Conservation (phyloP, 2,113 vertebrate genomes). For the Psilopsiagon aymara region DNA sequence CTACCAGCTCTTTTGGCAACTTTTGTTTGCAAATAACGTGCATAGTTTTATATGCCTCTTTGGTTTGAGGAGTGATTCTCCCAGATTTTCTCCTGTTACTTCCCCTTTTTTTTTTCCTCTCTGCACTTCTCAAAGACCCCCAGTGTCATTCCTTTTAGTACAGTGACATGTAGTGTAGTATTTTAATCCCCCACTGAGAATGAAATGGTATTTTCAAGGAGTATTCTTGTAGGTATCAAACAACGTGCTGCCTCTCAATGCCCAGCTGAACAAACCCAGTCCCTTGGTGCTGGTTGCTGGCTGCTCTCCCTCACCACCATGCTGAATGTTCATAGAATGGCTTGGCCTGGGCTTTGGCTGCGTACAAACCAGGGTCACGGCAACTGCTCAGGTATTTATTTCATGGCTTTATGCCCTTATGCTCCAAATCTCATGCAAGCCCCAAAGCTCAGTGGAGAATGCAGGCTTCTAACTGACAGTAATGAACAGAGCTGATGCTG, state of each 20-base stretch:
- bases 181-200: neutral
- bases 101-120: neutral
- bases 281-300: fast-evolving
- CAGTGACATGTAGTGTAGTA: neutral
- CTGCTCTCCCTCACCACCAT: fast-evolving
- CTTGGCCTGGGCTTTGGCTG: neutral
- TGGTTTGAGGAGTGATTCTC: neutral
- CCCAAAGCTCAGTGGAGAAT: neutral
- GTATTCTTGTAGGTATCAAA: neutral
- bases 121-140: neutral
- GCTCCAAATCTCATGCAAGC: neutral
- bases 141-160: neutral
- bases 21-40: fast-evolving
- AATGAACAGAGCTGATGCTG: neutral
- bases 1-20: neutral
- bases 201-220: neutral
- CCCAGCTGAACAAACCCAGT: neutral
- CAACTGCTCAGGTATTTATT: neutral
- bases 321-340: fast-evolving
- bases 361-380: neutral
- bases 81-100: neutral
- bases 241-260: neutral
- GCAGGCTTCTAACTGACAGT: neutral
- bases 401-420: neutral
- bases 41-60: neutral